These are phyloP conservation scores for Apis laboriosa DNA, from an alignment of 1,140 invertebrate genomes.

Conservation along the genomic window DNA sequence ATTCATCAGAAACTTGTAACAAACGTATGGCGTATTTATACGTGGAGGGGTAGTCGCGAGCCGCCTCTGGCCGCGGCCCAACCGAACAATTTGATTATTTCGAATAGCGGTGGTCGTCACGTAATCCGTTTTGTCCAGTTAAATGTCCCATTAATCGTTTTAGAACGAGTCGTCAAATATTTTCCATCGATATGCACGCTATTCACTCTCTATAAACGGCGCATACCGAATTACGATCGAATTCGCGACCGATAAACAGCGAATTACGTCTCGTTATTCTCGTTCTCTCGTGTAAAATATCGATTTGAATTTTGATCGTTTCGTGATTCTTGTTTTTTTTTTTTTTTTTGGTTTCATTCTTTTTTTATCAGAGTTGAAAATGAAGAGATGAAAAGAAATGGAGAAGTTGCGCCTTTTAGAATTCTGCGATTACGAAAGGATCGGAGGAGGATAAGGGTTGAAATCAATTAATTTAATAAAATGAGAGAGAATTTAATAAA, in stretches of 20 bases:
- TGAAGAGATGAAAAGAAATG: too few species aligned
- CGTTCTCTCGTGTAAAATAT: neutral
- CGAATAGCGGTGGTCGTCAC: slow-evolving; percentile 54
- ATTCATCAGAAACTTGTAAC: slow-evolving; percentile 56
- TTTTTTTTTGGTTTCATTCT: too few species aligned
- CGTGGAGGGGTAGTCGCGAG: neutral
- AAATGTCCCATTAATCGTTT: slow-evolving; percentile 65
- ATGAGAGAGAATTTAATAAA: too few species aligned
- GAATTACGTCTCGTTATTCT: neutral
- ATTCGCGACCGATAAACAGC: neutral
- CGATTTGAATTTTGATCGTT: neutral
- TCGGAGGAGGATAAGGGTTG: too few species aligned
- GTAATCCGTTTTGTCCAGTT: slow-evolving; percentile 64
- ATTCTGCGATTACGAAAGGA: too few species aligned
- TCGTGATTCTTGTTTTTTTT: neutral
- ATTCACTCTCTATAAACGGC: slow-evolving; percentile 36
- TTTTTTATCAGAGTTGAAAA: too few species aligned
- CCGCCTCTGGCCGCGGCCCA: slow-evolving; percentile 46
- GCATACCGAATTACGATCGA: slow-evolving; percentile 38
- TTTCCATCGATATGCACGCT: slow-evolving; percentile 47
- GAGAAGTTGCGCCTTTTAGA: too few species aligned
- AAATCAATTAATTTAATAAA: too few species aligned
- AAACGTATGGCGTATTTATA: slow-evolving; percentile 57
- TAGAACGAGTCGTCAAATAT: slow-evolving; percentile 64
- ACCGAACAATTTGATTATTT: slow-evolving; percentile 63